Percentiles rank a stretch among this genome's conserved stretches.
phyloP scores from a whole-genome alignment of 2,113 vertebrate genomes.

The Equus przewalskii region DNA sequence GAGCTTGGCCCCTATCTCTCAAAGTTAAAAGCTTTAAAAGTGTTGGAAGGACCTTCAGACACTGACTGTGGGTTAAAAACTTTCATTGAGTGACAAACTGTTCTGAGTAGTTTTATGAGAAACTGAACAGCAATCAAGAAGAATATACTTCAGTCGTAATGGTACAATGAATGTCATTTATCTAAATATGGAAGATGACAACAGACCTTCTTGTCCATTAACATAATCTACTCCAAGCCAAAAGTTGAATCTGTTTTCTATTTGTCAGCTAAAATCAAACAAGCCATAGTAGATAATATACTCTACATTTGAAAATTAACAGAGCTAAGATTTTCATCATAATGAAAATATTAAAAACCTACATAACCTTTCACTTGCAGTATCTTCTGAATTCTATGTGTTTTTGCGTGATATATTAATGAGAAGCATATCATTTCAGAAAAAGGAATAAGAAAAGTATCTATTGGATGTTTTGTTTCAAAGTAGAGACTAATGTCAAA shows the following conservation, averaged over 20 bases:
- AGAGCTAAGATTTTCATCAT: constrained; percentile 20
- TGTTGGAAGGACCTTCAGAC: neutral
- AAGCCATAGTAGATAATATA: constrained; percentile 1
- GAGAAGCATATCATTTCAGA: neutral
- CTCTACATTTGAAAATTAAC: constrained; percentile 38
- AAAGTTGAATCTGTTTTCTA: constrained; percentile 56
- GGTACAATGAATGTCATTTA: constrained; percentile 4
- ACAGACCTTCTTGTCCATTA: constrained; percentile 32
- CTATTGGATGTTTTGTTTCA: neutral
- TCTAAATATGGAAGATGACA: constrained; percentile 52
- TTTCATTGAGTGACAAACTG: neutral
- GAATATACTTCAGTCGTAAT: neutral
- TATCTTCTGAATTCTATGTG: neutral
- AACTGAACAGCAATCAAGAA: constrained; percentile 11
- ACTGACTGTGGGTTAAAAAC: constrained; percentile 11
- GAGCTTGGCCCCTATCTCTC: neutral
- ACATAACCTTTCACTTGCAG: neutral
- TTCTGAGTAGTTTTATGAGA: constrained; percentile 19
- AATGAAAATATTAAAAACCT: constrained; percentile 16
- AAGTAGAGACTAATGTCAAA: neutral
- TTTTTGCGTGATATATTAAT: neutral
- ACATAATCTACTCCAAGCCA: constrained; percentile 47
- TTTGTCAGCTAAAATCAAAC: constrained; percentile 53
- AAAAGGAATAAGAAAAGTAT: neutral
- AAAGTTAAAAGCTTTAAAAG: neutral